Evolutionary conservation across 2,797 vertebrate genomes (phyloP), one percentile per base, ranked within the genome.

Genomic region (Serranus cabrilla): DNA sequence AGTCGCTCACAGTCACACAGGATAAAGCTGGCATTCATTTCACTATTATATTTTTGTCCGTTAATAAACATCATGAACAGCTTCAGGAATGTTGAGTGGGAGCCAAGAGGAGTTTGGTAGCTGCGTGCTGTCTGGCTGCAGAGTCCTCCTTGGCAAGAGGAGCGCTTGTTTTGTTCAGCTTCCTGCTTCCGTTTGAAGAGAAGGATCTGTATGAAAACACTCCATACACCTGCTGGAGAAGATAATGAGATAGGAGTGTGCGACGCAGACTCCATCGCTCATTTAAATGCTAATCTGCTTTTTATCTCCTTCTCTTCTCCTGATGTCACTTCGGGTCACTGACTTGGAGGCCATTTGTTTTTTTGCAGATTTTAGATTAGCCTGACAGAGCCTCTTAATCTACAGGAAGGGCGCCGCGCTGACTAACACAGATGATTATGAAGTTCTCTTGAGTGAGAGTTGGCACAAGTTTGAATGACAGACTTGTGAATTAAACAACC

Each of bases 241-340:
- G 61, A 78, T 71, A 74, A 75, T 71, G 43, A 65, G 63, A 64
- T 57, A 17, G 50, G 25, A 46, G 61, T 6, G 23, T 31, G 34
- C 9, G 3, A 37, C 11, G 58, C 34, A 37, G 51, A 56, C 55
- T 56, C 54, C 51, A 27, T 31, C 4, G 7, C 67, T 64, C 57
- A 84, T 78, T 80, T 77, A 76, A 78, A 78, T 71, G 52, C 54
- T 78, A 65, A 81, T 81, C 37, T 57, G 12, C 25, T 21, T 31
- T 67, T 34, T 71, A 58, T 46, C 65, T 57, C 18, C n/a, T 54
- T 20, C 37, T 47, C 18, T 34, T 42, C 20, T 54, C 9, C 4
- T 46, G 14, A 34, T 49, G 52, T 43, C 71, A 37, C 17, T 57
- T 27, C 8, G 42, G 39, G 49, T 43, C 46, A 34, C 40, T 58